Conservation (phyloP, 2,888 invertebrate genomes). For the Ischnus inquisitorius region DNA sequence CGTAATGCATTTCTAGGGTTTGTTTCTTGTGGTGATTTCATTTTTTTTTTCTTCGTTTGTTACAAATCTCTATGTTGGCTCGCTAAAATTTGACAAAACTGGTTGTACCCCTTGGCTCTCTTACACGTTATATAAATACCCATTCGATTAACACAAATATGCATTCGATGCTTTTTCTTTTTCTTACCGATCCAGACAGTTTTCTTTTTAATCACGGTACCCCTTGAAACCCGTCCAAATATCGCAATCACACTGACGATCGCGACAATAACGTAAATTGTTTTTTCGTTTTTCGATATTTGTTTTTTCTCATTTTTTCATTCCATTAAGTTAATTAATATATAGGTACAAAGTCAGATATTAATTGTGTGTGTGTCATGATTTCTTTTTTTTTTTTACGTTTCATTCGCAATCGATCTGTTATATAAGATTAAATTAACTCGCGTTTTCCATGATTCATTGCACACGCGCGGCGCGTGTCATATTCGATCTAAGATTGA, state of each 20-base stretch:
- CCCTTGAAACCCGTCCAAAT: slow-evolving; percentile 3
- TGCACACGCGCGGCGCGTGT: slow-evolving; percentile 38
- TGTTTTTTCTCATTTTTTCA: slow-evolving; percentile 61
- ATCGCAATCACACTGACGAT: slow-evolving; percentile 40
- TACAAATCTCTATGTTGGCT: slow-evolving; percentile 1
- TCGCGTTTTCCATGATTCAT: slow-evolving; percentile 73
- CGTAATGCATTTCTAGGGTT: slow-evolving; percentile 24
- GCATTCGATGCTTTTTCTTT: slow-evolving; percentile 51
- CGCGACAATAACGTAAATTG: slow-evolving; percentile 56
- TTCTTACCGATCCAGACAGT: slow-evolving; percentile 53
- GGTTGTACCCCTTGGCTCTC: slow-evolving; percentile 72
- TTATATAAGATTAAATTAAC: slow-evolving; percentile 56
- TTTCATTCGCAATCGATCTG: slow-evolving; percentile 46
- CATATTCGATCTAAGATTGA: slow-evolving; percentile 78
- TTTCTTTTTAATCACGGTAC: slow-evolving; percentile 35
- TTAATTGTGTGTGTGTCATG: slow-evolving; percentile 77
- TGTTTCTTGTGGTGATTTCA: slow-evolving; percentile 65
- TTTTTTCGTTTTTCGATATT: slow-evolving; percentile 58
- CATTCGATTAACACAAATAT: slow-evolving; percentile 38
- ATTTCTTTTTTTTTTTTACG: slow-evolving; percentile 32
- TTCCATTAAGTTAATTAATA: slow-evolving; percentile 81
- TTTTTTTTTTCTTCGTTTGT: not conserved
- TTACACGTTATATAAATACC: slow-evolving; percentile 24
- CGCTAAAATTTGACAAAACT: slow-evolving; percentile 76
- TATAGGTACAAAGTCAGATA: slow-evolving; percentile 84